A percentile compares a stretch with the other conserved stretches of the same genome.
phyloP scores from a whole-genome alignment of 2,888 invertebrate species.

The Lathronympha strigana region DNA sequence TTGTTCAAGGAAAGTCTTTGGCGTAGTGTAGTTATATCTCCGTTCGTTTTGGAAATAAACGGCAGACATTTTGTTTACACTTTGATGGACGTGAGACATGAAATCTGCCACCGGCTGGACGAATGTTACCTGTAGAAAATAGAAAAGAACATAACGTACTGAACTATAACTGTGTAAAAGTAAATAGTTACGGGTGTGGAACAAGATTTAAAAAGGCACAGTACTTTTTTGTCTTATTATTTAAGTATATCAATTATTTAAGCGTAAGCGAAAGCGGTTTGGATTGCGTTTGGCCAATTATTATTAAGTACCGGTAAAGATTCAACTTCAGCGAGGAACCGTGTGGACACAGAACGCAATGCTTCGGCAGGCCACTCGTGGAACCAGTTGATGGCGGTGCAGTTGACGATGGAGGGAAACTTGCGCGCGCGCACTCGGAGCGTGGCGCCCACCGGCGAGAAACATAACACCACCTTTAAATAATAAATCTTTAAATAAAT shows the following conservation, averaged over 20 bases:
- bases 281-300: slow-evolving; percentile 24
- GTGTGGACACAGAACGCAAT: slow-evolving; percentile 92
- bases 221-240: too few species aligned
- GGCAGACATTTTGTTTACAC: slow-evolving; percentile 93
- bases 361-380: slow-evolving; percentile 98
- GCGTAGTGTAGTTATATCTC: slow-evolving; percentile 97
- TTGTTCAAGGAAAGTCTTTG: slow-evolving; percentile 97
- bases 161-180: background rate
- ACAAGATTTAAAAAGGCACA: too few species aligned
- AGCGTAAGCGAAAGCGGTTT: background rate
- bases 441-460: slow-evolving; percentile 97
- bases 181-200: too few species aligned
- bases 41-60: slow-evolving; percentile 92
- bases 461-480: slow-evolving; percentile 90
- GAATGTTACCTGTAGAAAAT: slow-evolving; percentile 75
- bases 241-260: background rate
- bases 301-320: slow-evolving; percentile 85
- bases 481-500: background rate
- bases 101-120: slow-evolving; percentile 89
- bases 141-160: background rate
- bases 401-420: slow-evolving; percentile 97
- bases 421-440: slow-evolving; percentile 94
- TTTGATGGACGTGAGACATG: slow-evolving; percentile 95
- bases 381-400: slow-evolving; percentile 98
- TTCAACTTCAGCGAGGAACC: slow-evolving; percentile 91